Base-by-base conservation (phyloP, 2,888 invertebrate genomes). In the Onchidella celtica region DNA sequence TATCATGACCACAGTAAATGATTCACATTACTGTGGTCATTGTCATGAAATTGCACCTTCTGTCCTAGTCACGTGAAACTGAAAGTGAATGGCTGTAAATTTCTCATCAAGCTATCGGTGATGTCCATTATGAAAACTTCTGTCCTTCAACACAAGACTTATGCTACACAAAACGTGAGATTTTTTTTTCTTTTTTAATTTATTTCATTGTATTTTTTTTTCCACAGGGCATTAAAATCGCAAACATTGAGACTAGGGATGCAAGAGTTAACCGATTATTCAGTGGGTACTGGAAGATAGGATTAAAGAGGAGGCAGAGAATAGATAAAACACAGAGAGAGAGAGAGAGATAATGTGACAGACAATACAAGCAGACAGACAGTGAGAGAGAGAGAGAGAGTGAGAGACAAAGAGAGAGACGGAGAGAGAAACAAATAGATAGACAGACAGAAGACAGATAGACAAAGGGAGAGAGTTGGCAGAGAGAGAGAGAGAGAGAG, bases 321-420 rank as follows among this genome's bases (percentile, higher is more conserved):
- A n/a, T n/a, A n/a, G 66, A 66, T 32, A 66, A 17, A n/a, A 72
- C 29, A 40, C n/a, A 72, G 34, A 72, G 47, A 72, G 6, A 72
- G 1, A 72, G 34, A 72, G 72, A 55, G 3, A 72, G 47, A 47
- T 6, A 47, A 11, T 11, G 47, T 11, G 47, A 47, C 9, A 47
- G 47, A 47, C 47, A 47, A 40, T n/a, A 47, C 27, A 72, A 47
- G 47, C 47, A 72, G 55, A 47, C 14, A 72, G 40, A 72, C 24
- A 47, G 38, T 38, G 40, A 38, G 55, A 47, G 38, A 14, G 11
- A 32, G 17, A 14, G 32, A 32, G 17, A 32, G 17, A 32, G 32
- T 24, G 6, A 32, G 27, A 4, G 66, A 66, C 29, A 32, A 32
- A 32, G 66, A 17, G 9, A 47, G 47, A 47, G 9, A 47, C 9